phyloP scores from a whole-genome alignment of 2,888 invertebrate species.

The Strigamia maritima region DNA sequence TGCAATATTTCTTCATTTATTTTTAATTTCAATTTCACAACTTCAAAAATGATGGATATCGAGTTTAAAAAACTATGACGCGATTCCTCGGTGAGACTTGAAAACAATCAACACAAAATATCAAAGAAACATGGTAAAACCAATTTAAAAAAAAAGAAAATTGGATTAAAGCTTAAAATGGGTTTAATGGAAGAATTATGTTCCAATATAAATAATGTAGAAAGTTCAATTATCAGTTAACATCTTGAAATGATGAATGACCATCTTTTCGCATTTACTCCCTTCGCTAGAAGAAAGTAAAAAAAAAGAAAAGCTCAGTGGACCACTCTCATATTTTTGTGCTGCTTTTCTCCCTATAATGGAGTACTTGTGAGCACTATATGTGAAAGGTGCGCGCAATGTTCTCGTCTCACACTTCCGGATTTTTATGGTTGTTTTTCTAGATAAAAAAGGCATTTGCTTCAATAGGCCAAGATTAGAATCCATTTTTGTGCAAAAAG shows the following conservation, averaged over 20 bases:
- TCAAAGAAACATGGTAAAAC: neutral
- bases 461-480: neutral
- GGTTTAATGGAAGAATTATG: neutral
- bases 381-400: constrained; percentile 2
- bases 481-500: neutral
- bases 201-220: neutral
- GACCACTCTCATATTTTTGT: constrained; percentile 25
- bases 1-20: constrained; percentile 13
- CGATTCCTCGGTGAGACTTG: neutral
- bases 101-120: neutral
- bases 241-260: constrained; percentile 10
- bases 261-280: neutral
- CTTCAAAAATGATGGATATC: constrained; percentile 12
- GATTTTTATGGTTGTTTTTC: neutral
- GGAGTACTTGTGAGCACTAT: neutral
- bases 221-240: neutral
- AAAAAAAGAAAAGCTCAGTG: constrained; percentile 15
- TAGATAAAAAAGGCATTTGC: neutral
- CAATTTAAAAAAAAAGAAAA: neutral
- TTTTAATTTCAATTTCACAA: constrained; percentile 11
- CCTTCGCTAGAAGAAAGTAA: neutral
- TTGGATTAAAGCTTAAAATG: neutral
- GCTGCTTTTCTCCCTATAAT: neutral
- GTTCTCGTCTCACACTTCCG: neutral
- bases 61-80: neutral